phyloP scores from a whole-genome alignment of 2,888 invertebrate genomes.

The Tenthredo livida region DNA sequence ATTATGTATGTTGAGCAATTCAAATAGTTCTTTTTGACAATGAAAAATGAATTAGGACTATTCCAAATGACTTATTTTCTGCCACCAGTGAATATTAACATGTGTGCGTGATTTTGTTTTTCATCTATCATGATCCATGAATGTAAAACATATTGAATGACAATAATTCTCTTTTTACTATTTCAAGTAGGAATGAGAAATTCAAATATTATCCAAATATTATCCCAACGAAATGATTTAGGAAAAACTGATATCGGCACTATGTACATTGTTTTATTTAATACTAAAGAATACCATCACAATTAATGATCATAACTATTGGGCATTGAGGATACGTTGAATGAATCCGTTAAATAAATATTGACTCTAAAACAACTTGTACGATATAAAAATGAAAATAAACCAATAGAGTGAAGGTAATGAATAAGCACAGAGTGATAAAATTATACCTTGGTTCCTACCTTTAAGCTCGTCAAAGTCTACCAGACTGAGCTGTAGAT shows the following conservation, averaged over 20 bases:
- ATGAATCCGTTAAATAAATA: neutral
- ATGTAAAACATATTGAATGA: neutral
- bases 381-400: slow-evolving; percentile 54
- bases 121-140: slow-evolving; percentile 65
- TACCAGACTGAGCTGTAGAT: slow-evolving; percentile 91
- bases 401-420: slow-evolving; percentile 54
- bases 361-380: neutral
- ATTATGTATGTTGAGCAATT: slow-evolving; percentile 6
- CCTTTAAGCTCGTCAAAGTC: slow-evolving; percentile 88
- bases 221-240: neutral
- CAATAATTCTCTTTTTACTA: neutral
- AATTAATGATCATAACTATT: neutral
- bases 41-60: neutral
- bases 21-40: neutral
- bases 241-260: neutral
- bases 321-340: neutral
- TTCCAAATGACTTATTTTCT: slow-evolving; percentile 5
- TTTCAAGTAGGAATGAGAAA: neutral
- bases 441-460: slow-evolving; percentile 77
- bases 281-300: neutral
- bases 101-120: slow-evolving; percentile 6
- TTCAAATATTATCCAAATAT: too few species aligned
- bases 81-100: slow-evolving; percentile 29
- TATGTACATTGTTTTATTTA: neutral
- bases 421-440: slow-evolving; percentile 52